A percentile compares a stretch with the other conserved stretches of the same genome.
phyloP scores from a whole-genome alignment of 2,888 invertebrate species.

The Euplagia quadripunctaria region DNA sequence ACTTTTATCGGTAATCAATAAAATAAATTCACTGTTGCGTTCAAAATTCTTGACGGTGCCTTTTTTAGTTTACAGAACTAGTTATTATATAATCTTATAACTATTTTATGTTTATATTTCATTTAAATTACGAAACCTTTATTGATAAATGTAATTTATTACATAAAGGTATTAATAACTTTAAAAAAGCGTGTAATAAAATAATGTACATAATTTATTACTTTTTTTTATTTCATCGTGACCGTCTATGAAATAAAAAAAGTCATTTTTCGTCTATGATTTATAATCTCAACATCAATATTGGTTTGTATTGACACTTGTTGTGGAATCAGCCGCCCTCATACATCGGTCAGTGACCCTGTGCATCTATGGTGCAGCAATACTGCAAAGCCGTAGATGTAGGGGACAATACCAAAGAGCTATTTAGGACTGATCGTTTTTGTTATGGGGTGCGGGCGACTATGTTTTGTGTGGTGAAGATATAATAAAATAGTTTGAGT shows the following conservation, averaged over 20 bases:
- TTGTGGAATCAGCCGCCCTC: conserved; percentile 52
- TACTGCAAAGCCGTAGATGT: conserved; percentile 36
- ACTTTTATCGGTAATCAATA: no score
- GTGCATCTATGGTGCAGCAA: conserved; percentile 61
- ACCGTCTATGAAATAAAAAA: no score
- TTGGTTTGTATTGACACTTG: conserved; percentile 55
- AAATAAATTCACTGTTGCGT: no score
- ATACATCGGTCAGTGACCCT: conserved; percentile 61
- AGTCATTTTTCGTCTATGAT: conserved; percentile 18
- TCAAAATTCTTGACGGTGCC: no score
- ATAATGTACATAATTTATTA: background rate
- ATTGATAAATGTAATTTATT: no score
- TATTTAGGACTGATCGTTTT: conserved; percentile 55
- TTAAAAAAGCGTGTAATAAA: no score
- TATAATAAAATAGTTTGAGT: background rate
- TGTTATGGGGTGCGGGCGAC: conserved; percentile 48
- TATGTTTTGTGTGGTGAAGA: conserved; percentile 20
- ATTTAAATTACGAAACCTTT: no score
- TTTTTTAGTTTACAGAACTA: no score
- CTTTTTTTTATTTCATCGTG: no score
- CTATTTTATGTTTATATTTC: no score
- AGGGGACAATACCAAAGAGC: conserved; percentile 56
- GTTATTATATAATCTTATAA: background rate
- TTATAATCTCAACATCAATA: conserved; percentile 53
- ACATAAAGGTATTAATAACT: no score